These are phyloP conservation scores for Oryzias woworae DNA, from an alignment of 2,113 vertebrate species.

Conservation along the genomic window DNA sequence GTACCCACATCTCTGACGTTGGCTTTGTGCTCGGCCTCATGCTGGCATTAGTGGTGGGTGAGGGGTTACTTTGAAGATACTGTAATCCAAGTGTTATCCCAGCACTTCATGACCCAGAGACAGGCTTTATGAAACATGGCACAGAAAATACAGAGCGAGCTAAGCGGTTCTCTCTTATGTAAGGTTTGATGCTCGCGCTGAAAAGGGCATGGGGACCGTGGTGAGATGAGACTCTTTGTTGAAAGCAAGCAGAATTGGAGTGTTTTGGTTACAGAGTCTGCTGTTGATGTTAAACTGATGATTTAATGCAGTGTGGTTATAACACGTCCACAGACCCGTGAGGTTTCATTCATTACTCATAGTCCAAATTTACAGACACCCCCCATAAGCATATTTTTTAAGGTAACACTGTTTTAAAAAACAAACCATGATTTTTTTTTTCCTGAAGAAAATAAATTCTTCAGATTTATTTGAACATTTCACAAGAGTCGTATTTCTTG, in stretches of 20 bases:
- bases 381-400: no score
- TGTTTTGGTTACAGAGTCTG: neutral
- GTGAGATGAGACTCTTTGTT: neutral
- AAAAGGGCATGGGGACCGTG: neutral
- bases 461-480: no score
- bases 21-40: constrained; percentile 20
- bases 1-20: constrained; percentile 9
- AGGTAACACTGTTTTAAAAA: no score
- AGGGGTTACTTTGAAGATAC: constrained; percentile 42
- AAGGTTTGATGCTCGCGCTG: constrained; percentile 2
- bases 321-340: constrained; percentile 11
- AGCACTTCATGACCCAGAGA: constrained; percentile 31
- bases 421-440: no score
- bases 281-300: constrained; percentile 1
- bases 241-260: neutral
- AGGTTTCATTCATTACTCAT: constrained; percentile 17
- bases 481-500: no score
- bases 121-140: constrained; percentile 43
- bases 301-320: constrained; percentile 11
- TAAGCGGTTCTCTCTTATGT: constrained; percentile 8
- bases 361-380: no score
- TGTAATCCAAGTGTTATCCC: constrained; percentile 35
- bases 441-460: no score
- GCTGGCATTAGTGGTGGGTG: constrained; percentile 38
- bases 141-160: constrained; percentile 30